Evolutionary conservation across 2,888 invertebrate species (phyloP).

Genomic region (Cosmia pyralina): DNA sequence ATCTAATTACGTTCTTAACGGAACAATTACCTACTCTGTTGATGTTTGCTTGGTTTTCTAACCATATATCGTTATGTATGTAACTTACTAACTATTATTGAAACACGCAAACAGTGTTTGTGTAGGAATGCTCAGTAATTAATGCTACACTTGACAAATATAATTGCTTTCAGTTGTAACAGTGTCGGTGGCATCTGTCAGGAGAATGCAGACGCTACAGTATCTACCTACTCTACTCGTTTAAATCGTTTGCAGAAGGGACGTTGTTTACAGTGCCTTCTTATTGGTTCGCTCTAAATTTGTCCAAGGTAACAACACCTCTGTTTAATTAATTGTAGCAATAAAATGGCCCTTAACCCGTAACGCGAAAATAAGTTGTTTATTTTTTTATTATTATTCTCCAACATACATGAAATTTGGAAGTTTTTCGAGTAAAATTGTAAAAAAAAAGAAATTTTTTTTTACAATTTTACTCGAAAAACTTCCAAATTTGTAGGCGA

Average conservation of each 20-base stretch:
- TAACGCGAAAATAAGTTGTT: slow-evolving; percentile 52
- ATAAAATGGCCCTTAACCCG: slow-evolving; percentile 42
- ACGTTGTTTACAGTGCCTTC: slow-evolving; percentile 3
- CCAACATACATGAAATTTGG: too few species aligned
- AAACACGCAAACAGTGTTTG: slow-evolving; percentile 21
- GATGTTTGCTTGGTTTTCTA: slow-evolving; percentile 3
- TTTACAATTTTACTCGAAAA: too few species aligned
- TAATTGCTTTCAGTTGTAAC: slow-evolving; percentile 23
- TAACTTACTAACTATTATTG: slow-evolving; percentile 2
- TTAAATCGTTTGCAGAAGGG: slow-evolving; percentile 1
- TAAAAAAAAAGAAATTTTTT: too few species aligned
- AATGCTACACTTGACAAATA: slow-evolving; percentile 29
- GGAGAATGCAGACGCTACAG: slow-evolving; percentile 4
- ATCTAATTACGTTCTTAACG: slow-evolving; percentile 1
- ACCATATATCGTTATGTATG: background rate
- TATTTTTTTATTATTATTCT: slow-evolving; percentile 9
- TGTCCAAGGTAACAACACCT: slow-evolving; percentile 25
- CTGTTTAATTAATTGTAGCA: slow-evolving; percentile 42
- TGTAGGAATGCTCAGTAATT: slow-evolving; percentile 19
- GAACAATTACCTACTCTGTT: slow-evolving; percentile 20
- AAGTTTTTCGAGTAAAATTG: too few species aligned
- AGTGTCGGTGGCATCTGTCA: slow-evolving; percentile 35
- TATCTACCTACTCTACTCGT: slow-evolving; percentile 10
- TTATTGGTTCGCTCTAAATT: slow-evolving; percentile 36
- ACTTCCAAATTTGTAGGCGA: too few species aligned